Base-by-base conservation (phyloP, 1,140 invertebrate species). In the Pectinophora gossypiella region DNA sequence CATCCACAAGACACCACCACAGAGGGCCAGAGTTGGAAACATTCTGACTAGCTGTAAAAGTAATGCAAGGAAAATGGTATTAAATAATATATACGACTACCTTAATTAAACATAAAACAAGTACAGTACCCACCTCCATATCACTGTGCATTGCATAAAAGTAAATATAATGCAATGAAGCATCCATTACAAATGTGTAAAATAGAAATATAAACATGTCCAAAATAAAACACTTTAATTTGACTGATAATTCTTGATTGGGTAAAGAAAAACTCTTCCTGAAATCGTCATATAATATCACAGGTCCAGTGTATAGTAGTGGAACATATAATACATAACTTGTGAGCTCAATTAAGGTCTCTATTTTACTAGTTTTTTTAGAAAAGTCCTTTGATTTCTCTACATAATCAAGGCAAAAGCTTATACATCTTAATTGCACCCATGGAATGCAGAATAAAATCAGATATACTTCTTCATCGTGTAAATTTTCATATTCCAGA, bases 271-370 rank as follows among this genome's bases (percentile, higher is more conserved):
- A 90, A 54, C 71, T 76, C 48, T 72, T 80, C 56, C 87, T 64
- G 87, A 93, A 94, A 65, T 93, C 89, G 59, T 91, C 88, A 85
- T 94, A 96, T 3, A 92, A 87, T 56, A 97, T 90, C 46, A 96
- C 87, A 18, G 96, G 96, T 40, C 96, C 96, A 57, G 92, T 90
- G 61, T 94, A 93, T 36, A 95, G 89, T 7, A 92, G 88, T 19
- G 96, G 96, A 35, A 96, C 90, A 79, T 97, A 97, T 56, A 96
- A 90, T 54, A 91, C 91, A 71, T 97, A 97, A 21, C 91, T 79
- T 36, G 87, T 68, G 65, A 87, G 75, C 38, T 84, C 75, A 18
- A 80, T 23, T 16, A 76, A 22, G 40, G 70, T 68, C 47, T 72
- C 40, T 47, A 47, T 55, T 46, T 54, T 68, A 23, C 69, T 52